phyloP scores from a whole-genome alignment of 2,888 invertebrate genomes.

The Eumerus sabulonum region DNA sequence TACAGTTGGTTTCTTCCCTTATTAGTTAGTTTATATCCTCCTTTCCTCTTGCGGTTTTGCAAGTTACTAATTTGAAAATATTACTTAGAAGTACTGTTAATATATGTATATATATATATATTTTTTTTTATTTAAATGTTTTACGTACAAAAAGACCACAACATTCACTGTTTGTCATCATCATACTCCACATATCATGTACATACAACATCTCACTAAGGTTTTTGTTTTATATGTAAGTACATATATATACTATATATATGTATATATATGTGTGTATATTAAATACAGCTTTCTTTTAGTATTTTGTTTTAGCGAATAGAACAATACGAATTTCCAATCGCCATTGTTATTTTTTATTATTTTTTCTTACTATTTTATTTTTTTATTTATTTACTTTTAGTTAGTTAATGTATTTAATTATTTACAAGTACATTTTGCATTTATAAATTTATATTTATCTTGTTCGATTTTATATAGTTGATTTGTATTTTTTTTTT shows the following conservation, averaged over 20 bases:
- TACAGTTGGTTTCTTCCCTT: slow-evolving; percentile 24
- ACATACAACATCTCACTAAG: slow-evolving; percentile 63
- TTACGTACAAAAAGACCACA: slow-evolving; percentile 69
- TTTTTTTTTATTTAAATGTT: slow-evolving; percentile 29
- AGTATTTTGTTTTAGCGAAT: slow-evolving; percentile 51
- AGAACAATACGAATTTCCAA: slow-evolving; percentile 51
- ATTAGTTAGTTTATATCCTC: slow-evolving; percentile 24
- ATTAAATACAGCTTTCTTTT: slow-evolving; percentile 61
- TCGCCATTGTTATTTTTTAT: slow-evolving; percentile 53
- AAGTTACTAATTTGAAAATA: slow-evolving; percentile 59
- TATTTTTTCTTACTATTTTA: slow-evolving; percentile 45
- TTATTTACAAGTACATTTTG: slow-evolving; percentile 53
- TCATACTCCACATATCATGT: slow-evolving; percentile 67
- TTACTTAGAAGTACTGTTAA: slow-evolving; percentile 58
- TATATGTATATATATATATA: too few species aligned
- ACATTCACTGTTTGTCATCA: slow-evolving; percentile 64
- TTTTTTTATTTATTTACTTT: slow-evolving; percentile 20
- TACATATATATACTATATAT: too few species aligned
- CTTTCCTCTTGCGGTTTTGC: slow-evolving; percentile 39
- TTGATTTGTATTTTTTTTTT: slow-evolving; percentile 46
- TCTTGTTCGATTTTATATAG: slow-evolving; percentile 62
- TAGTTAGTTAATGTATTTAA: slow-evolving; percentile 25
- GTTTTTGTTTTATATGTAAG: neutral
- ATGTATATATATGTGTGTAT: slow-evolving; percentile 17
- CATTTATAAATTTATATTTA: slow-evolving; percentile 50